phyloP scores from a whole-genome alignment of 2,797 vertebrate species.

The Gadopsis bispinosus region DNA sequence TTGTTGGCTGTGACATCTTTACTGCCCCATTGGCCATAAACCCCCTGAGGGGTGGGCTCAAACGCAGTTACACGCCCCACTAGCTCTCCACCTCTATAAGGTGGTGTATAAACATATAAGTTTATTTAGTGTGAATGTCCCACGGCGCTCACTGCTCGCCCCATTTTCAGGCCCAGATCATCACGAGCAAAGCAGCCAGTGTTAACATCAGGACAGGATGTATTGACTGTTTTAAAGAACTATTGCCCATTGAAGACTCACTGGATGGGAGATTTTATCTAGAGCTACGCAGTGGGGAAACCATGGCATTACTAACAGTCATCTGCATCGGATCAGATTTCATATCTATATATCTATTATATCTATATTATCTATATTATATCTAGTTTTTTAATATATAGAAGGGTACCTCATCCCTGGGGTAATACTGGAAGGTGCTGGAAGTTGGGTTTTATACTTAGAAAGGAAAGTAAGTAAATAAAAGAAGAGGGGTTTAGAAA shows the following conservation, averaged over 20 bases:
- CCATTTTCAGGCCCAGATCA: slow-evolving; percentile 47
- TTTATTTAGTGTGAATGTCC: slow-evolving; percentile 86
- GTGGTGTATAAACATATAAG: slow-evolving; percentile 81
- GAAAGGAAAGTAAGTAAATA: too few species aligned
- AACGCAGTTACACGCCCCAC: slow-evolving; percentile 82
- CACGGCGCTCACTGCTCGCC: slow-evolving; percentile 51
- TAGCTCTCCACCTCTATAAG: slow-evolving; percentile 72
- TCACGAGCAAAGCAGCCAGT: slow-evolving; percentile 12
- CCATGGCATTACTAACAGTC: neutral
- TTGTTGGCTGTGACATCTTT: slow-evolving; percentile 78
- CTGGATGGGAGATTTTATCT: neutral
- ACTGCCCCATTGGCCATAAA: slow-evolving; percentile 74
- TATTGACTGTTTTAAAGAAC: slow-evolving; percentile 40
- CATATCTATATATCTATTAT: too few species aligned
- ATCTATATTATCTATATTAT: too few species aligned
- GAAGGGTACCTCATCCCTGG: too few species aligned
- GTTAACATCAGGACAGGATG: slow-evolving; percentile 42
- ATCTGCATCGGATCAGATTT: neutral
- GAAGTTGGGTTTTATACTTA: too few species aligned
- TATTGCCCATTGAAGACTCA: neutral
- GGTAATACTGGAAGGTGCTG: too few species aligned
- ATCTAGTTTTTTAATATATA: too few species aligned
- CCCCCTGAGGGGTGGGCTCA: slow-evolving; percentile 62
- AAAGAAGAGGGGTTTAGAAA: too few species aligned
- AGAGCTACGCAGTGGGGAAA: neutral